Conservation (phyloP, 1,140 invertebrate genomes). For the Drosophila navojoa region DNA sequence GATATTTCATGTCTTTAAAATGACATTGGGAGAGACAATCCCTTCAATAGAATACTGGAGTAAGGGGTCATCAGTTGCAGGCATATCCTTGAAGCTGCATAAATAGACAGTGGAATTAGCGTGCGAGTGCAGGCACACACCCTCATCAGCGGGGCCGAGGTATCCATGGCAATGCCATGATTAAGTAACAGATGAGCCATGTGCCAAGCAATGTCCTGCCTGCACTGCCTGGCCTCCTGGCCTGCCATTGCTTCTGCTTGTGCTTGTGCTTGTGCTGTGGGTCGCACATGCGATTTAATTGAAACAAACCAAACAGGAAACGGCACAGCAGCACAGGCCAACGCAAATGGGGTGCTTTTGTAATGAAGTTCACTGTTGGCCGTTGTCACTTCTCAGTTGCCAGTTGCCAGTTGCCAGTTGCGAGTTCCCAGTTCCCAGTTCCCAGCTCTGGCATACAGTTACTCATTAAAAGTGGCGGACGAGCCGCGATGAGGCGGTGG, state of each 20-base stretch:
- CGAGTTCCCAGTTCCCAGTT: constrained; percentile 29
- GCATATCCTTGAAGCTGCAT: constrained; percentile 41
- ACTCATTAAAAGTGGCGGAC: constrained; percentile 67
- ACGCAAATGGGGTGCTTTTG: constrained; percentile 71
- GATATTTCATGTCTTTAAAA: background rate
- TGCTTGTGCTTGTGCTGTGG: constrained; percentile 13
- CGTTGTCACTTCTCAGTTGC: constrained; percentile 39
- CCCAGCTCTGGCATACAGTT: constrained; percentile 6
- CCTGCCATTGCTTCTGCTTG: constrained; percentile 26
- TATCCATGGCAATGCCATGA: constrained; percentile 81
- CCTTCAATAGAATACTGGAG: background rate
- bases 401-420: constrained; percentile 37
- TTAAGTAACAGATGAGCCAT: constrained; percentile 78
- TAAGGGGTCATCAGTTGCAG: constrained; percentile 4
- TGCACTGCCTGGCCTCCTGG: constrained; percentile 43
- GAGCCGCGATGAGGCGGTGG: constrained; percentile 15
- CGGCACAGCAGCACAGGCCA: constrained; percentile 27
- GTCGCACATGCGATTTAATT: constrained; percentile 80
- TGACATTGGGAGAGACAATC: constrained; percentile 13
- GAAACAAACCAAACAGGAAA: constrained; percentile 80
- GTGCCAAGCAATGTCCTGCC: constrained; percentile 55
- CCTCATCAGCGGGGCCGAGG: constrained; percentile 31
- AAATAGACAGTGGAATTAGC: constrained; percentile 26
- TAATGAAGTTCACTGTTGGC: constrained; percentile 74
- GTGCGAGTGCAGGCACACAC: constrained; percentile 28